phyloP scores from a whole-genome alignment of 2,888 invertebrate species.

The Polyploca ridens region DNA sequence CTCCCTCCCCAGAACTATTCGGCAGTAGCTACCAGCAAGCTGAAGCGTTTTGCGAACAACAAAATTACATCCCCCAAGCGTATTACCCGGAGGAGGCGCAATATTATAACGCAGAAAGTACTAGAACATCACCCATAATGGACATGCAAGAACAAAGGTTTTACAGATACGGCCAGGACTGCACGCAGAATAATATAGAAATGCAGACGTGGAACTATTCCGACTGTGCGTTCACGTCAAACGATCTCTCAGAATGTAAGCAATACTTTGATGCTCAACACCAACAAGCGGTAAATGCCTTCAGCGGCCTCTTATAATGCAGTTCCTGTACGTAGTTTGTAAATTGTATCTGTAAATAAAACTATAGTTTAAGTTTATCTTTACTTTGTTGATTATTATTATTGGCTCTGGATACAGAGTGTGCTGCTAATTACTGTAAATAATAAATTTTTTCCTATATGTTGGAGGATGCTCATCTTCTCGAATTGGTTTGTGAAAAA shows the following conservation, averaged over 20 bases:
- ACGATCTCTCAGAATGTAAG: constrained; percentile 62
- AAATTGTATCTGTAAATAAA: constrained; percentile 58
- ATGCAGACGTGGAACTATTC: constrained; percentile 71
- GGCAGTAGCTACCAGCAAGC: constrained; percentile 69
- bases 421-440: constrained; percentile 17
- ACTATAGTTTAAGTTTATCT: constrained; percentile 18
- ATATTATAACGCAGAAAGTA: constrained; percentile 67
- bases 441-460: constrained; percentile 55
- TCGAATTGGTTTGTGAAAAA: constrained; percentile 50
- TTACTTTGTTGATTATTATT: constrained; percentile 42
- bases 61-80: constrained; percentile 62
- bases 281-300: constrained; percentile 64
- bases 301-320: constrained; percentile 69
- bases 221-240: constrained; percentile 67
- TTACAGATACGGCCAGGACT: constrained; percentile 70
- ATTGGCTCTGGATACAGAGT: constrained; percentile 20
- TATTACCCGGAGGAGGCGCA: constrained; percentile 77
- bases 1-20: constrained; percentile 84
- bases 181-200: constrained; percentile 61
- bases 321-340: constrained; percentile 46
- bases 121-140: constrained; percentile 65
- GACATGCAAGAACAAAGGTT: constrained; percentile 70
- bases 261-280: constrained; percentile 70
- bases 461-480: constrained; percentile 38
- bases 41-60: constrained; percentile 72